phyloP scores from a whole-genome alignment of 2,888 invertebrate species.

The Pristionchus mayeri region DNA sequence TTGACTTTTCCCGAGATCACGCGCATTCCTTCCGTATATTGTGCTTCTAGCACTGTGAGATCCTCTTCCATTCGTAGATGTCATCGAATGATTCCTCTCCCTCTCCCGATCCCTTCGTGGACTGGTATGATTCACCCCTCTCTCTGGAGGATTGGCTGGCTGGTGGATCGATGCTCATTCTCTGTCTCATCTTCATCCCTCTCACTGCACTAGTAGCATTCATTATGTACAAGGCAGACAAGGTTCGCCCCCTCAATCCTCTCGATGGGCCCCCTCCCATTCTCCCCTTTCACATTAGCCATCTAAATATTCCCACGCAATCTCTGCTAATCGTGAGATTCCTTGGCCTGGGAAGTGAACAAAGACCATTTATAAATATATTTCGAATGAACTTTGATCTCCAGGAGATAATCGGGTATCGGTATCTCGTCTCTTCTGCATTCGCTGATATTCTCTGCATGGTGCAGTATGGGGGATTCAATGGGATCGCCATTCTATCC shows the following conservation, averaged over 20 bases:
- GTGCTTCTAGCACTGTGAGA: too few species aligned
- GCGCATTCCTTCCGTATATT: background rate
- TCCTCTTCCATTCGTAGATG: background rate
- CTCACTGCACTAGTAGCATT: background rate
- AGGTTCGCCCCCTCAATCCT: constrained; percentile 16
- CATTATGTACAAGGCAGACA: constrained; percentile 19
- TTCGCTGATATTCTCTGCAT: constrained; percentile 40
- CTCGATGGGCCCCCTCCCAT: too few species aligned
- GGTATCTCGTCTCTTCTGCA: constrained; percentile 39
- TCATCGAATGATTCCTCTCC: background rate
- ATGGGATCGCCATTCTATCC: constrained; percentile 45
- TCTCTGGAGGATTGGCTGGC: constrained; percentile 28
- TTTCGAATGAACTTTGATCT: background rate
- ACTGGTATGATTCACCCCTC: constrained; percentile 33
- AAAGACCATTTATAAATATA: background rate
- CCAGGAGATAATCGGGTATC: constrained; percentile 48
- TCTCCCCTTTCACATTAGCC: background rate
- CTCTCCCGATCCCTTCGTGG: constrained; percentile 13
- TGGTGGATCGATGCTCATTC: background rate
- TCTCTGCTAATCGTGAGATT: background rate
- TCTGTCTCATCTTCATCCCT: constrained; percentile 45
- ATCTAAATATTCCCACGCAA: background rate
- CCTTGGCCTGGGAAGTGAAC: background rate
- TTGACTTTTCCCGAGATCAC: background rate
- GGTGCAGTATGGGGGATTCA: constrained; percentile 35